Conservation (phyloP, 2,888 invertebrate genomes). For the Leptopilina myrica region DNA sequence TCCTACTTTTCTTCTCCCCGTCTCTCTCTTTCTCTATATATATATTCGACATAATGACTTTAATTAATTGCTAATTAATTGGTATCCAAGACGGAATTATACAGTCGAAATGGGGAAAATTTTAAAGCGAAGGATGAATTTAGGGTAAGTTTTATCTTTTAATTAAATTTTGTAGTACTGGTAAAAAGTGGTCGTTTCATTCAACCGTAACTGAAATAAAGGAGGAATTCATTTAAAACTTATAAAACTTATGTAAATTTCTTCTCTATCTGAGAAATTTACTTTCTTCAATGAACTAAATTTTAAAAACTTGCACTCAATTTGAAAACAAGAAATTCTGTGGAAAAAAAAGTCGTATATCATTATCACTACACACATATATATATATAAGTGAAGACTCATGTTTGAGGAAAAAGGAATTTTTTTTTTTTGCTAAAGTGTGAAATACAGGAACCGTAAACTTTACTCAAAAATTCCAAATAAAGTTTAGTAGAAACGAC, state of each 20-base stretch:
- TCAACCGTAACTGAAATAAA: neutral
- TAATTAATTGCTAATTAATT: no score
- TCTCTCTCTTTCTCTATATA: no score
- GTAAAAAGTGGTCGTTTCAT: slow-evolving; percentile 14
- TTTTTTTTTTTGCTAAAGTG: neutral
- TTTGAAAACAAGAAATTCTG: neutral
- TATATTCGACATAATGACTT: no score
- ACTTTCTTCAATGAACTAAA: slow-evolving; percentile 1
- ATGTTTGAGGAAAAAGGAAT: neutral
- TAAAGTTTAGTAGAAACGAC: slow-evolving; percentile 22
- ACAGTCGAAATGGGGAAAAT: neutral
- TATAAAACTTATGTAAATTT: neutral
- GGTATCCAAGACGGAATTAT: neutral
- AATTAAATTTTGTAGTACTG: slow-evolving; percentile 5
- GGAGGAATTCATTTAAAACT: slow-evolving; percentile 3
- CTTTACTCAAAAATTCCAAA: slow-evolving; percentile 3
- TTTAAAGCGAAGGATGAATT: slow-evolving; percentile 1
- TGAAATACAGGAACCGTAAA: slow-evolving; percentile 12
- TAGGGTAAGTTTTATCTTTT: slow-evolving; percentile 8
- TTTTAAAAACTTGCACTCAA: neutral
- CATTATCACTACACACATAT: no score
- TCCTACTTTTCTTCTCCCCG: no score
- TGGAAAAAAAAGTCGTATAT: neutral
- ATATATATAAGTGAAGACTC: neutral
- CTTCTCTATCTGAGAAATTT: neutral